Evolutionary conservation across 2,797 vertebrate species (phyloP).

Genomic region (Lateolabrax maculatus): DNA sequence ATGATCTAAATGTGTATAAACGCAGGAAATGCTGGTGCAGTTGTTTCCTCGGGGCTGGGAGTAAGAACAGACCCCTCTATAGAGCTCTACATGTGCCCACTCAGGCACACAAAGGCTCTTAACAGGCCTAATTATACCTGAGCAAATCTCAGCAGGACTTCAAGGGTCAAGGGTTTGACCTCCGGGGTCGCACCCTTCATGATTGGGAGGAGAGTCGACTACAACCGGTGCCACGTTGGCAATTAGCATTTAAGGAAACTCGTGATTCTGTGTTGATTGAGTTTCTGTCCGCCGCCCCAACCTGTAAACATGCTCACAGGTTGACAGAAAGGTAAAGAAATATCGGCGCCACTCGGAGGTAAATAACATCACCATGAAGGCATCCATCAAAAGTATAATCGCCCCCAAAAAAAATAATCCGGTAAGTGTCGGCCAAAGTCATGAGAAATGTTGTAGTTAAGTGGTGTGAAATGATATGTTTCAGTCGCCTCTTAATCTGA

Average conservation of each 20-base stretch:
- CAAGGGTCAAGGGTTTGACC: conserved; percentile 71
- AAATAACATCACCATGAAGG: background rate
- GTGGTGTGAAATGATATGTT: conserved; percentile 52
- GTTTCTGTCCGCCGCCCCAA: background rate
- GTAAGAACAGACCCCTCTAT: background rate
- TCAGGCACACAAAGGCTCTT: conserved; percentile 34
- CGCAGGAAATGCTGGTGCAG: background rate
- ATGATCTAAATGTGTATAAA: background rate
- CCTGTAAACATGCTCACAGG: background rate
- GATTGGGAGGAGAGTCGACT: conserved; percentile 16
- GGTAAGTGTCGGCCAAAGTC: conserved; percentile 27
- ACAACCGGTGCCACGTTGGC: conserved; percentile 8
- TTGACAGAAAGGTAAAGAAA: background rate
- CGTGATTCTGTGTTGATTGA: background rate
- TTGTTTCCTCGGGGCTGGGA: background rate
- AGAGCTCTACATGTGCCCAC: conserved; percentile 22
- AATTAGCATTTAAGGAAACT: conserved; percentile 31
- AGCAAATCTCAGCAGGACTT: conserved; percentile 49
- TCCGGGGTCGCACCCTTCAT: conserved; percentile 52
- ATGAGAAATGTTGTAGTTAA: conserved; percentile 24
- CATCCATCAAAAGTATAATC: conserved; percentile 40
- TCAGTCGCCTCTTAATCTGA: conserved; percentile 43
- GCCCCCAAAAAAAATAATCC: conserved; percentile 25
- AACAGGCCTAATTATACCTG: conserved; percentile 61
- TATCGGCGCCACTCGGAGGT: background rate